Conservation (phyloP, 2,113 vertebrate genomes). For the Neotoma lepida region DNA sequence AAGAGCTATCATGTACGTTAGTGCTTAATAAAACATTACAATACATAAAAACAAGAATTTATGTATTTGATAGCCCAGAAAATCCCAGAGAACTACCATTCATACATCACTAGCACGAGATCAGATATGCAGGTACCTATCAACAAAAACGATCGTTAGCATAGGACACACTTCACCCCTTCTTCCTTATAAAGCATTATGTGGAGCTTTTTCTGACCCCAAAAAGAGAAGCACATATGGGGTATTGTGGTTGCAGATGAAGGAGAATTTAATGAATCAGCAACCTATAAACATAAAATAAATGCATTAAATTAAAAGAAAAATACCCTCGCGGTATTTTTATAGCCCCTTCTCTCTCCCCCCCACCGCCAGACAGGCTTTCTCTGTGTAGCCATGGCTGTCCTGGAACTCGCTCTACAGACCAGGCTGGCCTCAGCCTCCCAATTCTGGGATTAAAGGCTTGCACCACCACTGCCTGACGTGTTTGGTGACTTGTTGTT, state of each 20-base stretch:
- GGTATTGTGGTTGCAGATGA: background rate
- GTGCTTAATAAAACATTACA: constrained; percentile 35
- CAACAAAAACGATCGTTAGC: background rate
- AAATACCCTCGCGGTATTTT: constrained; percentile 20
- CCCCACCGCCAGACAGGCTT: background rate
- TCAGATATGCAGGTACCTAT: background rate
- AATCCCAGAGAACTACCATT: background rate
- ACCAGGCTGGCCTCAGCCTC: background rate
- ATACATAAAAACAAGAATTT: background rate
- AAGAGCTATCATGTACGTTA: background rate
- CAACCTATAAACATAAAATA: background rate
- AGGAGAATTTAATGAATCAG: constrained; percentile 4
- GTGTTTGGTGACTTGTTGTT: too few species aligned
- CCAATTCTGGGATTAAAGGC: background rate
- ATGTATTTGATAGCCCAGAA: constrained; percentile 1
- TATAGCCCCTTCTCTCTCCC: background rate
- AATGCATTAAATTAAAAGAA: constrained; percentile 36
- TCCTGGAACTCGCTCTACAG: background rate
- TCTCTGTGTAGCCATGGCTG: background rate
- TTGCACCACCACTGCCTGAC: background rate
- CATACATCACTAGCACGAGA: background rate
- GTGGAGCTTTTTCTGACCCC: background rate
- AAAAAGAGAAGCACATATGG: background rate
- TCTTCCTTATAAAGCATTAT: background rate
- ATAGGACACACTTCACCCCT: background rate